phyloP scores from a whole-genome alignment of 2,113 vertebrate genomes.

The Plecturocebus donacophilus region DNA sequence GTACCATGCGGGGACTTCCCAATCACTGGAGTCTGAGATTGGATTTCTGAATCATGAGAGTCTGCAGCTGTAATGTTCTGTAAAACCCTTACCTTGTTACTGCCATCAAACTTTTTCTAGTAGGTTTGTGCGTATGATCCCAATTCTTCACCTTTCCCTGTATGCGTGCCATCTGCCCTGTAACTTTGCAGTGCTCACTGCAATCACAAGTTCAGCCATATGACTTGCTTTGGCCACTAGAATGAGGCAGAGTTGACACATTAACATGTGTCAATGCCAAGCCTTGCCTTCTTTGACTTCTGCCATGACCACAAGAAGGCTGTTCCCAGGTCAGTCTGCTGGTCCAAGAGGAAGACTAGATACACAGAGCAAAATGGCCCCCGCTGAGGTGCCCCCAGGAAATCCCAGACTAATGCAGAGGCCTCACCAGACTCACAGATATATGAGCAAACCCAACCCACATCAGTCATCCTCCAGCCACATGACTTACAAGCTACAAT shows the following conservation, averaged over 20 bases:
- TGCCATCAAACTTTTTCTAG: neutral
- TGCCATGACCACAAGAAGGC: neutral
- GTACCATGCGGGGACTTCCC: neutral
- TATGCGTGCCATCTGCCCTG: no score
- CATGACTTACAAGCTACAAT: neutral
- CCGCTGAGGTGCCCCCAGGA: neutral
- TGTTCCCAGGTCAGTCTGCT: neutral
- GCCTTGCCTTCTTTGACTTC: neutral
- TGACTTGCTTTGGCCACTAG: neutral
- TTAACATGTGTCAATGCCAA: neutral
- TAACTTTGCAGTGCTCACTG: neutral
- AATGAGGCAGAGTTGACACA: neutral
- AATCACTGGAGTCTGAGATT: neutral
- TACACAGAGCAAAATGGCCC: neutral
- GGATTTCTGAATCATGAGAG: neutral
- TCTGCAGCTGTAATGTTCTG: neutral
- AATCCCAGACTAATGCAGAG: neutral
- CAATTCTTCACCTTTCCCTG: neutral
- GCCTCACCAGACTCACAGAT: neutral
- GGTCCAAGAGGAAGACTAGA: neutral
- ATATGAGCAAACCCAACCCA: neutral
- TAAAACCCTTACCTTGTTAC: neutral
- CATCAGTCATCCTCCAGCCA: neutral
- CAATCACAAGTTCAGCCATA: neutral
- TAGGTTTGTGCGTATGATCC: neutral